Conservation (phyloP, 2,888 invertebrate species). For the Drosophila quinaria region DNA sequence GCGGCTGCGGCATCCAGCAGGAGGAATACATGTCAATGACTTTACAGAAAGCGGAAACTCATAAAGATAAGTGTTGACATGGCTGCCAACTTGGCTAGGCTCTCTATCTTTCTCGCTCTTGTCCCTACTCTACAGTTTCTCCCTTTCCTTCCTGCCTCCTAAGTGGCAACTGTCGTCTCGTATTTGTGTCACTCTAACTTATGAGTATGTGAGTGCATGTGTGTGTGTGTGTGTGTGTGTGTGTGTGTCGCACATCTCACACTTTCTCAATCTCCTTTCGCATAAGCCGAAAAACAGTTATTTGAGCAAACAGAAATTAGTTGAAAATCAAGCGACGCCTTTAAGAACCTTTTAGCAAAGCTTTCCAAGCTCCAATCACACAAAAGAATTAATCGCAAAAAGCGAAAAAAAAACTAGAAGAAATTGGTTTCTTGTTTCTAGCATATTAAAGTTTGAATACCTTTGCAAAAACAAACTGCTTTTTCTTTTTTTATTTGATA, state of each 20-base stretch:
- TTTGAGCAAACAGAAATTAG: conserved; percentile 39
- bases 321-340: conserved; percentile 24
- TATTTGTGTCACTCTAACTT: conserved; percentile 71
- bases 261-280: conserved; percentile 46
- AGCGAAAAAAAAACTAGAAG: too few species aligned
- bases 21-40: conserved; percentile 83
- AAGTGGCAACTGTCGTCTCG: conserved; percentile 76
- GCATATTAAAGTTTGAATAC: too few species aligned
- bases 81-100: conserved; percentile 69
- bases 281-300: conserved; percentile 24
- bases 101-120: conserved; percentile 1
- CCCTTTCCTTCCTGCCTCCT: conserved; percentile 20
- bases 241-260: conserved; percentile 33
- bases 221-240: conserved; percentile 28
- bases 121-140: background rate
- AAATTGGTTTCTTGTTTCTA: too few species aligned
- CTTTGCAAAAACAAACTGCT: too few species aligned
- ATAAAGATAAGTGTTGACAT: conserved; percentile 85
- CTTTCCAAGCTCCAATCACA: background rate
- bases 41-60: conserved; percentile 84
- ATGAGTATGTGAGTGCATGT: conserved; percentile 19
- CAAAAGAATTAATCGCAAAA: background rate
- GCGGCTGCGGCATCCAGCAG: conserved; percentile 30
- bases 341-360: conserved; percentile 1
- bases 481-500: too few species aligned